Conservation (phyloP, 2,888 invertebrate species). For the Agrotis clavis region DNA sequence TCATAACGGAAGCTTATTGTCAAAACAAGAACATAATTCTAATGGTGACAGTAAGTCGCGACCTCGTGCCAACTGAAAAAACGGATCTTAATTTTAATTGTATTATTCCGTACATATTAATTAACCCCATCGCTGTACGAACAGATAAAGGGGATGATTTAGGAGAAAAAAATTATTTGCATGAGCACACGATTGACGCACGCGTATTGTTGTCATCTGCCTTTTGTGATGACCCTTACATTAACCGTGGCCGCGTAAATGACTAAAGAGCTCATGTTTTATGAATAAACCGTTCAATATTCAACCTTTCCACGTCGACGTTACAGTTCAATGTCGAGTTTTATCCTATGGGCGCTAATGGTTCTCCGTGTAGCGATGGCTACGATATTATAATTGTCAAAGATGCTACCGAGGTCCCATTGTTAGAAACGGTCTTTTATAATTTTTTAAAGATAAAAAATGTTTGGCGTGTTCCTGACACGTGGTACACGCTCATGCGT, state of each 20-base stretch:
- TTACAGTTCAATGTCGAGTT: conserved; percentile 79
- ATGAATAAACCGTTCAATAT: conserved; percentile 70
- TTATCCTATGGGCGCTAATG: conserved; percentile 72
- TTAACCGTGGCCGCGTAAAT: conserved; percentile 80
- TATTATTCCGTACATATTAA: conserved; percentile 90
- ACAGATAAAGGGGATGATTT: conserved; percentile 90
- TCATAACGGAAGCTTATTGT: conserved; percentile 83
- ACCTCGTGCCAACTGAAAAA: conserved; percentile 87
- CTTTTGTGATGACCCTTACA: conserved; percentile 91
- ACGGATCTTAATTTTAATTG: conserved; percentile 88
- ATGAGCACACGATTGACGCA: conserved; percentile 91
- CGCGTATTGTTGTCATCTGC: conserved; percentile 89
- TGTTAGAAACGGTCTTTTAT: conserved; percentile 89
- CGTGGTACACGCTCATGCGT: conserved; percentile 87
- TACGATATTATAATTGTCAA: conserved; percentile 91
- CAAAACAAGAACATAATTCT: conserved; percentile 88
- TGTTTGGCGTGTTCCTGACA: conserved; percentile 91
- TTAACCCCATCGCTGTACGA: conserved; percentile 88
- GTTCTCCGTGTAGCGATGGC: conserved; percentile 71
- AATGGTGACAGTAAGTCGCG: conserved; percentile 88
- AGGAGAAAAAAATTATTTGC: conserved; percentile 90
- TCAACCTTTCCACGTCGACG: conserved; percentile 72
- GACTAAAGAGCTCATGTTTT: conserved; percentile 74
- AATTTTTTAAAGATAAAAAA: conserved; percentile 90
- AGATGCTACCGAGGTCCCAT: conserved; percentile 90